Base-by-base conservation (phyloP, 2,888 invertebrate species). In the Timema cristinae region DNA sequence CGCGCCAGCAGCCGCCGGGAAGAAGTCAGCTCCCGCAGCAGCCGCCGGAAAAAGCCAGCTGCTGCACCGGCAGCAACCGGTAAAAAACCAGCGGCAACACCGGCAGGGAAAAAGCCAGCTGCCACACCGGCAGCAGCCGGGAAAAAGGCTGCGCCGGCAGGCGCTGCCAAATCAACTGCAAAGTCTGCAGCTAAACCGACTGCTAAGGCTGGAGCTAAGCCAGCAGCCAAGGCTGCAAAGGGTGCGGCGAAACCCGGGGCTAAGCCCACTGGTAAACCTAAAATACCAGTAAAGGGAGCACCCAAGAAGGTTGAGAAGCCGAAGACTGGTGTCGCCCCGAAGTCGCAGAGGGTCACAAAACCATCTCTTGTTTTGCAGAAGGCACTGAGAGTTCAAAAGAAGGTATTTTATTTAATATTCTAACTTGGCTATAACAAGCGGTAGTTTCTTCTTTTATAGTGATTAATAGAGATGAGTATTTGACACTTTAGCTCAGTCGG, bases 321-420 rank as follows among this genome's bases (percentile, higher is more conserved):
- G 1, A 87, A 88, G 78, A 84, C 84, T 74, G 84, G 84, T 81
- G 86, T 85, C 13, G 83, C 85, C 0, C 83, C 84, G 50, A 86
- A 86, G 77, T 81, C 81, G 69, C 84, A 86, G 76, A 88, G 87
- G 80, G 86, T 85, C 68, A 84, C 69, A 61, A 73, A 74, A 67
- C 56, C 71, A 61, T 63, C 71, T 50, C 68, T 66, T n/a, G 81
- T 86, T 69, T 87, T 93, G 75, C 86, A 89, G 69, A 94, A 93
- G 80, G 96, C 96, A 72, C 88, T 93, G 76, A 93, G 92, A 82
- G 89, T 91, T 16, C 94, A 93, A 82, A 91, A 90, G 78, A 95
- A 94, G 90, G 94, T 93, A 81, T 81, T 79, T 75, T 13, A 49
- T 32, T 59, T 11, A 47, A 72, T 16, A 32, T 69, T 59, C 63